A percentile compares a stretch with the other conserved stretches of the same genome.
These are phyloP conservation scores for Rallus crepitans DNA, from an alignment of 2,797 vertebrate species.

Conservation along the genomic window DNA sequence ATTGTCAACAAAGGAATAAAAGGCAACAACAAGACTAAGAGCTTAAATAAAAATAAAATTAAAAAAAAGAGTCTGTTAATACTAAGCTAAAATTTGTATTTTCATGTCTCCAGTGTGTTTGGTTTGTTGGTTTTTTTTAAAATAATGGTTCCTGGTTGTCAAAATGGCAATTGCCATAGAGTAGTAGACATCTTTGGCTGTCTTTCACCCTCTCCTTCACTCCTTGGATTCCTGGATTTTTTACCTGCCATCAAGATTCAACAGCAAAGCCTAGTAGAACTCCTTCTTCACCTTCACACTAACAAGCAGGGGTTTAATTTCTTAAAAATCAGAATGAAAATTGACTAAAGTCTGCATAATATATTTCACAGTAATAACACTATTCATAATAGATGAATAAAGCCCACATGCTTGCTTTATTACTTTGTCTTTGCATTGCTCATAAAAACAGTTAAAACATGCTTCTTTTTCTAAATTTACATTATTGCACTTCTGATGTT, in stretches of 20 bases:
- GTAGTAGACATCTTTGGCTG: background rate
- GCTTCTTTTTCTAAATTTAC: conserved; percentile 51
- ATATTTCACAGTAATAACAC: conserved; percentile 36
- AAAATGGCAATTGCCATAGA: background rate
- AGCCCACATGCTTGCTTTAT: conserved; percentile 37
- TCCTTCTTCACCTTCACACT: background rate
- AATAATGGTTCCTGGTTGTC: background rate
- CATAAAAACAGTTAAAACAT: conserved; percentile 54
- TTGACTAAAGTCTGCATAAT: background rate
- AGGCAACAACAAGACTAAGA: background rate
- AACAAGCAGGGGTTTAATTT: conserved; percentile 18
- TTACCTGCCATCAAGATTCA: background rate
- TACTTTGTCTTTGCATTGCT: conserved; percentile 9
- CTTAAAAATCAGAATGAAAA: conserved; percentile 51
- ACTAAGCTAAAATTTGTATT: background rate
- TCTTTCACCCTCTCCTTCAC: background rate
- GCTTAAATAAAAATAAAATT: background rate
- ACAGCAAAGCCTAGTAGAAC: background rate
- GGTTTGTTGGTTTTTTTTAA: background rate
- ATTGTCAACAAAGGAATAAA: background rate
- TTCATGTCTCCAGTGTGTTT: background rate
- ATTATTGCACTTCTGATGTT: background rate
- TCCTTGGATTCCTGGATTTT: background rate
- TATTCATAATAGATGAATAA: conserved; percentile 41
- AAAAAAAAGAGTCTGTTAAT: background rate